These are phyloP conservation scores for Tetragonisca angustula DNA, from an alignment of 2,888 invertebrate species.

Conservation along the genomic window DNA sequence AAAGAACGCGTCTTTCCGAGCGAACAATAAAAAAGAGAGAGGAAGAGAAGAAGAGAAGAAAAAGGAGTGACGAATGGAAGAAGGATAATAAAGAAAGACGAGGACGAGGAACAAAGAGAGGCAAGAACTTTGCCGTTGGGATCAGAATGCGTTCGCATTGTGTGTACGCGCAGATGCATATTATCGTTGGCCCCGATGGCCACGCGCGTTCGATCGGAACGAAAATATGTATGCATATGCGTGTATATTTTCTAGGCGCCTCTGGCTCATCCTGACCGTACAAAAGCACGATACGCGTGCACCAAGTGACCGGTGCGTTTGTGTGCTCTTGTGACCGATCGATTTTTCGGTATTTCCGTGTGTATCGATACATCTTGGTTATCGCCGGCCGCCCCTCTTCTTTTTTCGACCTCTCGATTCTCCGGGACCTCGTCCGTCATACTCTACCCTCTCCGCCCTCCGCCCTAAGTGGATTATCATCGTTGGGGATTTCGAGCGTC, in stretches of 20 bases:
- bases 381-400: too few relatives aligned
- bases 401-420: neutral
- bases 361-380: conserved; percentile 53
- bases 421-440: neutral
- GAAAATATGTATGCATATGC: conserved; percentile 23
- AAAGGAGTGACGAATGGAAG: neutral
- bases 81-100: neutral
- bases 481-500: conserved; percentile 51
- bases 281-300: conserved; percentile 23
- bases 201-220: conserved; percentile 21
- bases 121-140: neutral
- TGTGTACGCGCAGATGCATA: conserved; percentile 14
- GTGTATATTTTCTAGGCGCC: neutral
- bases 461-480: conserved; percentile 58
- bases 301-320: conserved; percentile 8
- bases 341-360: conserved; percentile 60
- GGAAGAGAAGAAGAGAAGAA: neutral
- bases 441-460: neutral
- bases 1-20: neutral
- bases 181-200: conserved; percentile 21
- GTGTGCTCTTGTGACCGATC: too few relatives aligned
- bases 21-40: neutral
- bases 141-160: conserved; percentile 2
- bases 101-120: neutral
- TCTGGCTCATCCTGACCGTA: neutral